A percentile compares a stretch with the other conserved stretches of the same genome.
These are phyloP conservation scores for Chironomus tepperi DNA, from an alignment of 1,140 invertebrate genomes.

Conservation along the genomic window DNA sequence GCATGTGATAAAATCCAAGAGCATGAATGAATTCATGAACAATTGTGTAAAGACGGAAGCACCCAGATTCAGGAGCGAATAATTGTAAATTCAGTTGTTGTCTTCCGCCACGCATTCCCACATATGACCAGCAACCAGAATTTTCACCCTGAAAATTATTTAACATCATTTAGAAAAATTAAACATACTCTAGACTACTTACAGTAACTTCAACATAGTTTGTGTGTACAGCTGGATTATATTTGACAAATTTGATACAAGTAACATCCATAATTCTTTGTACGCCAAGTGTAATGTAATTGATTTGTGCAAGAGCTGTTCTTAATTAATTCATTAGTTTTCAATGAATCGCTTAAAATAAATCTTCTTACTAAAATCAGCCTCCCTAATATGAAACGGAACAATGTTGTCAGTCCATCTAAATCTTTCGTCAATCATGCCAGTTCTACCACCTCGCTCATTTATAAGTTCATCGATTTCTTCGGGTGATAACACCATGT, in stretches of 20 bases:
- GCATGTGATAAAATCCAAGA: constrained; percentile 58
- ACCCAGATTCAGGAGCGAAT: constrained; percentile 29
- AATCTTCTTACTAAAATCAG: constrained; percentile 41
- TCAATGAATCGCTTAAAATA: neutral
- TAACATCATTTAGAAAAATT: neutral
- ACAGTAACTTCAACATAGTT: neutral
- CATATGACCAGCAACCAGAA: constrained; percentile 43
- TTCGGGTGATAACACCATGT: constrained; percentile 41
- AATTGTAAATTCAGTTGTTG: constrained; percentile 43
- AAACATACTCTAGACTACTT: neutral
- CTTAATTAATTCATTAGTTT: neutral
- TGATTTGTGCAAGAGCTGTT: neutral
- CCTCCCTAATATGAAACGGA: constrained; percentile 49
- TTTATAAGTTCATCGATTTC: constrained; percentile 32
- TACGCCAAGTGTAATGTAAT: neutral
- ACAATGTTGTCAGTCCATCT: constrained; percentile 54
- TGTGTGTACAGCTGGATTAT: neutral
- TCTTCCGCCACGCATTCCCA: constrained; percentile 42
- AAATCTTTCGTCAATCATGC: constrained; percentile 46
- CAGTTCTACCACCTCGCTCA: constrained; percentile 41
- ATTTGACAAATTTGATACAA: constrained; percentile 17
- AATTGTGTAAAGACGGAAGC: constrained; percentile 43
- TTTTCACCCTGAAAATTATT: constrained; percentile 37
- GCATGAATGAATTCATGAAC: constrained; percentile 60
- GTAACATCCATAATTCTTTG: neutral